These are phyloP conservation scores for Gopherus evgoodei DNA, from an alignment of 2,113 vertebrate genomes.

Conservation along the genomic window DNA sequence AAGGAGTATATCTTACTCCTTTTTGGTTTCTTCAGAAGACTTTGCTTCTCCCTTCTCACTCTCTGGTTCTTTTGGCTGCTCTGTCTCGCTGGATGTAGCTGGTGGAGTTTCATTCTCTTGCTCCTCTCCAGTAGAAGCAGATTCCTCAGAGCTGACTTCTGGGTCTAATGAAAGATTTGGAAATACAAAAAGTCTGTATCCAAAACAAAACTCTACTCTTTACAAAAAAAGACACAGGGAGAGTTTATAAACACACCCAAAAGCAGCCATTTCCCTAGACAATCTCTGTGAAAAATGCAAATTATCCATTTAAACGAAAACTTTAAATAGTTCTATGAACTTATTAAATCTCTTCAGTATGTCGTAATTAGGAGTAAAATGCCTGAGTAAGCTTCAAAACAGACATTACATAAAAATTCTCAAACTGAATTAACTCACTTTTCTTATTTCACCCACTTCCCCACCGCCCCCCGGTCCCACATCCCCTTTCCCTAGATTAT, in stretches of 20 bases:
- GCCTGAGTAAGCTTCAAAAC: background rate
- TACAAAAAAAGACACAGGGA: background rate
- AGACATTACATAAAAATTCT: background rate
- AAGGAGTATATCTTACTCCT: conserved; percentile 84
- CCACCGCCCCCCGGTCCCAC: too few species aligned
- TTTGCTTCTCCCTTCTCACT: conserved; percentile 81
- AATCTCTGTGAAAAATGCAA: background rate
- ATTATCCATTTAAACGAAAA: background rate
- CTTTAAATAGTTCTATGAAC: background rate
- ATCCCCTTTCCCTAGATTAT: background rate
- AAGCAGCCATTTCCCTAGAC: background rate
- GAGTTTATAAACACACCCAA: background rate
- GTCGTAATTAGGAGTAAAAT: background rate
- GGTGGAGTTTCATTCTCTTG: conserved; percentile 82
- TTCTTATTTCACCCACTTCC: background rate
- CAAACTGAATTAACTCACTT: background rate
- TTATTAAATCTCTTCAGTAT: background rate
- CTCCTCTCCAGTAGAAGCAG: conserved; percentile 87
- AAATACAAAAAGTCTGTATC: conserved; percentile 13
- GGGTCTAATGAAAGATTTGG: conserved; percentile 74
- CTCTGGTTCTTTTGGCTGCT: conserved; percentile 79
- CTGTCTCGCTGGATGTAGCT: conserved; percentile 78
- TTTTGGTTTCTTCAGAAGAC: conserved; percentile 82
- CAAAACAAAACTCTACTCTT: background rate
- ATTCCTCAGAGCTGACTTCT: conserved; percentile 89